A percentile compares a stretch with the other conserved stretches of the same genome.
These are phyloP conservation scores for Lepidonotus clava DNA, from an alignment of 2,888 invertebrate species.

Conservation along the genomic window DNA sequence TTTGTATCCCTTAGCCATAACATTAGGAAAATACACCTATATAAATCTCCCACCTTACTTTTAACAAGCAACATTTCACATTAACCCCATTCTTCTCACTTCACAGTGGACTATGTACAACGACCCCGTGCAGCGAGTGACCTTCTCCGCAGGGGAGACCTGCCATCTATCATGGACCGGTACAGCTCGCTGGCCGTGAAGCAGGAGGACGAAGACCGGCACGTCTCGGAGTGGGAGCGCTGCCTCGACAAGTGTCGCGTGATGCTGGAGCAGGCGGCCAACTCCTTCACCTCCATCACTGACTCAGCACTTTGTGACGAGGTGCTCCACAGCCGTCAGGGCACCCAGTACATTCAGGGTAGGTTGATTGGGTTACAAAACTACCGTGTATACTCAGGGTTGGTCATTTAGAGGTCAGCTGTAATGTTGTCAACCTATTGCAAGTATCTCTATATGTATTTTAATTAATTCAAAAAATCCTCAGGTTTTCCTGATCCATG, in stretches of 20 bases:
- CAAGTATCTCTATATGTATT: too few relatives aligned
- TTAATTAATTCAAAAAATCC: too few relatives aligned
- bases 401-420: too few relatives aligned
- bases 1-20: too few relatives aligned
- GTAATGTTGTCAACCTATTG: too few relatives aligned
- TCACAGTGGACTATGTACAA: constrained; percentile 49
- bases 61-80: too few relatives aligned
- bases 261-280: constrained; percentile 82
- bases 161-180: constrained; percentile 70
- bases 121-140: constrained; percentile 61
- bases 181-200: constrained; percentile 68
- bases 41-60: too few relatives aligned
- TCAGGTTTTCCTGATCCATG: constrained; percentile 3
- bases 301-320: constrained; percentile 83
- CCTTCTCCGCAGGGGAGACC: constrained; percentile 57
- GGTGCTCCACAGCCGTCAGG: constrained; percentile 82
- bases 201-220: constrained; percentile 69
- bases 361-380: too few relatives aligned
- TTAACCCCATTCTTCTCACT: too few relatives aligned
- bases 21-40: too few relatives aligned
- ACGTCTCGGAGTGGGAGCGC: constrained; percentile 80
- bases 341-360: constrained; percentile 83
- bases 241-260: constrained; percentile 83
- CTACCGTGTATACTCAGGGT: too few relatives aligned
- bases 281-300: constrained; percentile 83